Base-by-base conservation (phyloP, 2,113 vertebrate genomes). In the Callaeas wilsoni region DNA sequence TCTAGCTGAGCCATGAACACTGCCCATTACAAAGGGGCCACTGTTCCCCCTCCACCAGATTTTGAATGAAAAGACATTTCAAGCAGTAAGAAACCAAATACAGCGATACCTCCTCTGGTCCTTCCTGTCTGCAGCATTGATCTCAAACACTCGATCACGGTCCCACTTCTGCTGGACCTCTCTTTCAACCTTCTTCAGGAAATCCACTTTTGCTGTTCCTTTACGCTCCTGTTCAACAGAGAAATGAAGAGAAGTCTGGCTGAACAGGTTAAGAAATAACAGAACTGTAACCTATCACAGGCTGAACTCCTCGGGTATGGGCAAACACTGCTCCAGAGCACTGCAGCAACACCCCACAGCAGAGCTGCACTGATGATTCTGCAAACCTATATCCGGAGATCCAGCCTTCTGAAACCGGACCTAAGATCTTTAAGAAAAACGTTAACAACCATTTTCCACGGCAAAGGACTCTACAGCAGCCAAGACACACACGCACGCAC, bases 161-260 rank as follows among this genome's bases (percentile, higher is more conserved):
- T 99, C 98, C 99, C 99, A 99, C 98, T 99, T 99, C 75, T 98
- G 97, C 94, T 99, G 99, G 75, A 99, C 97, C 75, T 99, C 99
- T 25, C 93, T 96, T 93, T 99, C 99, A 71, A 99, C 99, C 95
- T 98, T 99, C 97, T 98, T 99, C 94, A 99, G 93, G 84, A 98
- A 99, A 97, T 99, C 99, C 7, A 99, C 98, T 94, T 99, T 99
- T 0, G 99, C 98, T 16, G 99, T 99, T 94, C 99, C 99, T 90
- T 99, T 99, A 60, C 99, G 98, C 87, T 99, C 99, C 99, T 99
- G 77, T 13, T 33, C 10, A 46, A 69, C 4, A 26, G 56, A 55
- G 69, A 19, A 55, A 35, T 56, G 3, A 84, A 44, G 37, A 86
- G 47, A 71, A 80, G n/a, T 2, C 30, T 33, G 44, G 15, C 7